Base-by-base conservation (phyloP, 2,113 vertebrate species). In the Cairina moschata region DNA sequence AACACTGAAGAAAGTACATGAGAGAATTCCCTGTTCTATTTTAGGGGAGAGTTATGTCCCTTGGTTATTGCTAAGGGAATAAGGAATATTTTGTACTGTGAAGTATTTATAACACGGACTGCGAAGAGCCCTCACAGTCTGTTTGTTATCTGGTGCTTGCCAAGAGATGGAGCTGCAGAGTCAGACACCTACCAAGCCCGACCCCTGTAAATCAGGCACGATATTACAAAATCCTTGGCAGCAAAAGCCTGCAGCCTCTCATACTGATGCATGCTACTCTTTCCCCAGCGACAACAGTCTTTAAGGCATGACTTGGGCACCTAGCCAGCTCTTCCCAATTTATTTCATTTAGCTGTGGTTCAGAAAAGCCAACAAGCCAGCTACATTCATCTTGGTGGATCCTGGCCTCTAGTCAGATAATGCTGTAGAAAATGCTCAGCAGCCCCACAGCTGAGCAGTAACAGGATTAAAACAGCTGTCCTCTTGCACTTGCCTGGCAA, bases 91-190 rank as follows among this genome's bases (percentile, higher is more conserved):
- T 82, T 88, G 74, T 46, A 20, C 28, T 59, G 54, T 32, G 13
- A 76, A 46, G 71, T 12, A 21, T 80, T 91, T 71, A 23, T 25
- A 44, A 22, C 1, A 5, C 17, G 68, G 65, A 59, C 52, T 36
- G 21, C 0, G 1, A 34, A 46, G 71, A 81, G 60, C 31, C 44
- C 44, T 34, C 65, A 44, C 67, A 66, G 44, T 23, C 5, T 54
- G 38, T 46, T 82, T 86, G 74, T 32, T 95, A 68, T 59, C 74
- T 76, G 44, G 16, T 54, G 3, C 84, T 89, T 78, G 91, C 91
- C 94, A 81, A 94, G 85, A 96, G 94, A 93, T 96, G 96, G 96
- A 93, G 95, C 84, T 94, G 77, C 90, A 63, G 87, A 90, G 83
- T 69, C 78, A 94, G 84, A 31, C 67, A 91, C 56, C 68, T 75